phyloP scores from a whole-genome alignment of 2,888 invertebrate genomes.

The Pyrgus malvae region DNA sequence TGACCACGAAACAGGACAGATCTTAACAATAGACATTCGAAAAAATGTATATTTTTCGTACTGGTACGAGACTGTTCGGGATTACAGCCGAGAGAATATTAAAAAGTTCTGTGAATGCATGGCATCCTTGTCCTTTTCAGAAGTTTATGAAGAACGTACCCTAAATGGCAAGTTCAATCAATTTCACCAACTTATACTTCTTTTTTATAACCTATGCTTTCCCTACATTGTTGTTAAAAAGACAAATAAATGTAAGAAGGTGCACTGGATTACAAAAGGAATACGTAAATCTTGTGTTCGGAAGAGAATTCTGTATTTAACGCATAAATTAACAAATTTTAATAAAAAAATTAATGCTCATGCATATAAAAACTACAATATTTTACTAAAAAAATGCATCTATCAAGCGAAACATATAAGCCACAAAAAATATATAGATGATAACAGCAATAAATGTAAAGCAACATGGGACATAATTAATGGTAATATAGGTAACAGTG shows the following conservation, averaged over 20 bases:
- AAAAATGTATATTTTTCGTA: neutral
- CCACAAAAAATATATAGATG: neutral
- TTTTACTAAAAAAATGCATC: neutral
- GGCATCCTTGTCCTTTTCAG: neutral
- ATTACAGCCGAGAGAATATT: neutral
- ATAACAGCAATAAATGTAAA: neutral
- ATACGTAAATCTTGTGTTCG: neutral
- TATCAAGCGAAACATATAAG: neutral
- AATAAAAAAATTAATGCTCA: neutral
- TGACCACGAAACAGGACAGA: neutral
- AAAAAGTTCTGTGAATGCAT: neutral
- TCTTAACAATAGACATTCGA: neutral
- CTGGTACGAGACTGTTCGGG: neutral
- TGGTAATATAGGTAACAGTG: neutral
- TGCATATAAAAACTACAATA: neutral
- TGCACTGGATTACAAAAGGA: neutral
- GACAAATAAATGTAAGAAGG: neutral
- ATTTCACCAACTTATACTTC: neutral
- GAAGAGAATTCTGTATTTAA: neutral
- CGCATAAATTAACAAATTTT: neutral
- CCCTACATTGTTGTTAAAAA: neutral
- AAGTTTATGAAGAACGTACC: neutral
- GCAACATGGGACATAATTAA: neutral
- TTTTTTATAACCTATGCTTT: neutral
- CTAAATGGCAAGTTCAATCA: neutral